phyloP scores from a whole-genome alignment of 2,113 vertebrate genomes.

The Thermophis baileyi region DNA sequence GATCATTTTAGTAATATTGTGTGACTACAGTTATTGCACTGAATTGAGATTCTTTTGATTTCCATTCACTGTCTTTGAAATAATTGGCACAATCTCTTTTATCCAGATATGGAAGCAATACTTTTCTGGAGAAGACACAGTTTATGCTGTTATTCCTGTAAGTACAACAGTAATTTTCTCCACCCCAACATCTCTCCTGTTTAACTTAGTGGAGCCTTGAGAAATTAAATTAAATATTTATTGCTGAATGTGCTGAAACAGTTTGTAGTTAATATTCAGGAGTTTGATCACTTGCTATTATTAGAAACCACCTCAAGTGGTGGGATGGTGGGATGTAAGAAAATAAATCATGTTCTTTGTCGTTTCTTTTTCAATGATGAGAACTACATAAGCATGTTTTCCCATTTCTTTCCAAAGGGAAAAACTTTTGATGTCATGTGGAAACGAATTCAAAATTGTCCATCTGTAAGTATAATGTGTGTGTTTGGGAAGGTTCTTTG shows the following conservation, averaged over 20 bases:
- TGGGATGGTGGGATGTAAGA: neutral
- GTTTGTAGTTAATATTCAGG: neutral
- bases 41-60: neutral
- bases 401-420: slow-evolving; percentile 66
- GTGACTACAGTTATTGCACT: neutral
- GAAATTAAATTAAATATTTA: neutral
- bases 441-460: slow-evolving; percentile 77
- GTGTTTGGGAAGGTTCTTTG: neutral
- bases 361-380: neutral
- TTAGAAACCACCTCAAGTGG: neutral
- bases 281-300: neutral
- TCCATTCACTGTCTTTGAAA: neutral
- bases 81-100: slow-evolving; percentile 44
- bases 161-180: slow-evolving; percentile 61
- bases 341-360: neutral
- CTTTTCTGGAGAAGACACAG: slow-evolving; percentile 84
- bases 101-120: slow-evolving; percentile 92
- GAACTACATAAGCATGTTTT: slow-evolving; percentile 36
- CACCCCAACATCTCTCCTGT: neutral
- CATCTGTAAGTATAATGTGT: slow-evolving; percentile 71
- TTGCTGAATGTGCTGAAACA: neutral
- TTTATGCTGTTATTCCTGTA: slow-evolving; percentile 94
- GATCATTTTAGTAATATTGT: neutral
- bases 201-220: neutral
- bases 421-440: slow-evolving; percentile 81